phyloP scores from a whole-genome alignment of 37 sponge, comb jelly and placozoan species.

The Hormiphora californensis region DNA sequence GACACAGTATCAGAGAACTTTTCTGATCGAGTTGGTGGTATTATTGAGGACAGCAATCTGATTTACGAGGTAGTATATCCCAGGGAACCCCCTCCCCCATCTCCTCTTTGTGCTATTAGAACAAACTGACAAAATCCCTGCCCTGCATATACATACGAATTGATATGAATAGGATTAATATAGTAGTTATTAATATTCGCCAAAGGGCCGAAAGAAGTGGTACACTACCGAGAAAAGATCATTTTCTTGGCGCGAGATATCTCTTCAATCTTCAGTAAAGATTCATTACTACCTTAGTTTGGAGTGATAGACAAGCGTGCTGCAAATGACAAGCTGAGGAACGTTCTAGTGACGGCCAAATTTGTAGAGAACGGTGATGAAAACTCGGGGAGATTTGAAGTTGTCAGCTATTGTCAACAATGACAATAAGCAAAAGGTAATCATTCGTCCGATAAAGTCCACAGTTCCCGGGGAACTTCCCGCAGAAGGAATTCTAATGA shows the following conservation, averaged over 20 bases:
- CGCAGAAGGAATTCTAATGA: too few relatives aligned
- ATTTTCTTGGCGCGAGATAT: too few relatives aligned
- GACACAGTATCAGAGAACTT: slow-evolving; percentile 15
- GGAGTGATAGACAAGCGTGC: slow-evolving; percentile 44
- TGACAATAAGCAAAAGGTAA: slow-evolving; percentile 13
- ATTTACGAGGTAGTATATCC: slow-evolving; percentile 7
- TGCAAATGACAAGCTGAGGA: slow-evolving; percentile 23
- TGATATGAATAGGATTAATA: too few relatives aligned
- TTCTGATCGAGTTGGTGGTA: slow-evolving; percentile 39
- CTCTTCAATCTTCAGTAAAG: too few relatives aligned
- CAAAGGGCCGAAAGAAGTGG: too few relatives aligned
- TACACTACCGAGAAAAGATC: too few relatives aligned
- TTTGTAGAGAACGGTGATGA: background rate
- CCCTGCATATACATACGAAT: background rate
- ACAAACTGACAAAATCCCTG: background rate
- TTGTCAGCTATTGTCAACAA: background rate
- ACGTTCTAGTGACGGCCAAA: background rate
- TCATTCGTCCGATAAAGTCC: background rate
- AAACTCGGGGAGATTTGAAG: background rate
- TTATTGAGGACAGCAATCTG: background rate
- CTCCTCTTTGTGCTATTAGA: background rate
- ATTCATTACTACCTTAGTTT: background rate
- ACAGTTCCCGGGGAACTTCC: too few relatives aligned
- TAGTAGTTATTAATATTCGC: too few relatives aligned
- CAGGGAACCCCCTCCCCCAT: background rate